Percentiles rank a stretch among this genome's conserved stretches.
Evolutionary conservation across 2,888 invertebrate species (phyloP).

Genomic region (Willowsia nigromaculata): DNA sequence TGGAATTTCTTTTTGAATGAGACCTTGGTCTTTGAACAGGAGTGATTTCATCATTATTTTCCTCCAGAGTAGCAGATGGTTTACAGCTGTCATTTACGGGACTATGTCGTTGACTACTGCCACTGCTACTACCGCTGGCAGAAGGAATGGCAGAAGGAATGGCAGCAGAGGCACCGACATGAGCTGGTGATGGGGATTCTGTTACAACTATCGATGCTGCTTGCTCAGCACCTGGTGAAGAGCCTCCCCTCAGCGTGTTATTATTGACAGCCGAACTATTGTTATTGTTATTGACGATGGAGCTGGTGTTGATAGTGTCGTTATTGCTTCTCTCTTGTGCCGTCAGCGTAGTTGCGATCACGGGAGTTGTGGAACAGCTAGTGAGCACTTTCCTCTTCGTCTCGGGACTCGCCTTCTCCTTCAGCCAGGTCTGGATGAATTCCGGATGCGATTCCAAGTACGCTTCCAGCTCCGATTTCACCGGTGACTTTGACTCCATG

Average conservation of each 20-base stretch:
- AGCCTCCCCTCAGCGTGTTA: slow-evolving; percentile 37
- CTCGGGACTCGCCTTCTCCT: slow-evolving; percentile 87
- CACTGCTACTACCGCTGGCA: slow-evolving; percentile 14
- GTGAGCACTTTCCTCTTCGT: slow-evolving; percentile 81
- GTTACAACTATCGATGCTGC: slow-evolving; percentile 33
- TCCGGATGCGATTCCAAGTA: slow-evolving; percentile 84
- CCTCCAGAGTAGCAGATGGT: slow-evolving; percentile 34
- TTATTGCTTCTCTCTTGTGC: slow-evolving; percentile 48
- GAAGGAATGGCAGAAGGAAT: background rate
- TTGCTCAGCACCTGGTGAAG: slow-evolving; percentile 45
- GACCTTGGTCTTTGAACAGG: slow-evolving; percentile 72
- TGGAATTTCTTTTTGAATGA: slow-evolving; percentile 84
- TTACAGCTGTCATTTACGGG: slow-evolving; percentile 61
- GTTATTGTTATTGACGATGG: slow-evolving; percentile 67
- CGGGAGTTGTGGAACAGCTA: slow-evolving; percentile 57
- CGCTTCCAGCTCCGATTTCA: slow-evolving; percentile 73
- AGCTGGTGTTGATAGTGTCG: slow-evolving; percentile 57
- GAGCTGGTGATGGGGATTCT: slow-evolving; percentile 19
- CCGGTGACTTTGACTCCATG: slow-evolving; percentile 68
- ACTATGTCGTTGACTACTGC: slow-evolving; percentile 28
- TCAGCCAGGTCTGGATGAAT: slow-evolving; percentile 87
- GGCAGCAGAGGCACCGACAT: background rate
- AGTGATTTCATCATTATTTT: slow-evolving; percentile 66
- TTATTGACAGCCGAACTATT: slow-evolving; percentile 65
- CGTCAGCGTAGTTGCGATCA: slow-evolving; percentile 43